Percentiles rank a stretch among this genome's conserved stretches.
Evolutionary conservation across 2,888 invertebrate genomes (phyloP).

Genomic region (Stenolophus ochropezus): DNA sequence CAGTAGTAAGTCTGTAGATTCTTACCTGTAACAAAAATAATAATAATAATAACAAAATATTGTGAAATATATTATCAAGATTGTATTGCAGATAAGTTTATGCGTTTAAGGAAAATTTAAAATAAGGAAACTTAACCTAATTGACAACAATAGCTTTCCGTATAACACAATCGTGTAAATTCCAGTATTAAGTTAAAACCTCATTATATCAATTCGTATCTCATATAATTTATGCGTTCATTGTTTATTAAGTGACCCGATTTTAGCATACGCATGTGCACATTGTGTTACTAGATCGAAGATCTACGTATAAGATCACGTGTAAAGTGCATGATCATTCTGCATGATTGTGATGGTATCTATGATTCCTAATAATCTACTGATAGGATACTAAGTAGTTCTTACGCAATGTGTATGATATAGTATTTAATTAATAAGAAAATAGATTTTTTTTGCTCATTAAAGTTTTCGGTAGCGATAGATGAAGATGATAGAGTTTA

Average conservation of each 20-base stretch:
- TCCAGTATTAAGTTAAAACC: neutral
- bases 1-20: neutral
- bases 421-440: neutral
- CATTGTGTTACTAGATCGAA: neutral
- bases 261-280: constrained; percentile 6
- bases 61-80: too few species aligned
- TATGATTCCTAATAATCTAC: neutral
- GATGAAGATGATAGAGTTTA: neutral
- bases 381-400: neutral
- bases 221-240: constrained; percentile 8
- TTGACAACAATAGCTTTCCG: neutral
- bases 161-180: neutral
- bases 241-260: constrained; percentile 39
- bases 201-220: neutral
- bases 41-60: neutral
- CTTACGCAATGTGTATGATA: neutral
- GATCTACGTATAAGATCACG: neutral
- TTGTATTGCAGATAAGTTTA: too few species aligned
- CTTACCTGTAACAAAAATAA: constrained; percentile 22
- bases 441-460: neutral
- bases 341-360: constrained; percentile 14
- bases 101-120: neutral
- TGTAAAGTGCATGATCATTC: constrained; percentile 28
- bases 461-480: neutral
- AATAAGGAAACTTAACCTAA: neutral